Evolutionary conservation across 1,140 invertebrate genomes (phyloP).

Genomic region (Penaeus japonicus): DNA sequence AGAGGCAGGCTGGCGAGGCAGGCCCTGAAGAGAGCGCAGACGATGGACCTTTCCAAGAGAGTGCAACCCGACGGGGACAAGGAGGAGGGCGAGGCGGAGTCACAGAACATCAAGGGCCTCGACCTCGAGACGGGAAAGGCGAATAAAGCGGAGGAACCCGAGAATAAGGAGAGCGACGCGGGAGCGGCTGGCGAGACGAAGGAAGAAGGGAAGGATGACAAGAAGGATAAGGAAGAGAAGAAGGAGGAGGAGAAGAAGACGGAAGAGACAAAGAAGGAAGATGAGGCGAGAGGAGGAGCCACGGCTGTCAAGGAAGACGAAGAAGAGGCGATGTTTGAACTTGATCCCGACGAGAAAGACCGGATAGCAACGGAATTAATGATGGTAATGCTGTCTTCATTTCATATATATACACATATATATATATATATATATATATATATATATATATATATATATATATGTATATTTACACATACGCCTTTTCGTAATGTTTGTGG

Average conservation of each 20-base stretch:
- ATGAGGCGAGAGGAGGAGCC: not conserved
- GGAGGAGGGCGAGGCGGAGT: not conserved
- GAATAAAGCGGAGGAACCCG: not conserved
- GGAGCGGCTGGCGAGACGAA: not conserved
- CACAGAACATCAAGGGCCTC: conserved; percentile 39
- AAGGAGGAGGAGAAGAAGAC: conserved; percentile 2
- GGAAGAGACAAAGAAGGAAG: not conserved
- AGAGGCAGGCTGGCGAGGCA: conserved; percentile 31
- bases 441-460: no score
- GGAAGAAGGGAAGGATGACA: not conserved
- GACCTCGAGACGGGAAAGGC: conserved; percentile 23
- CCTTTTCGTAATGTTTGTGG: no score
- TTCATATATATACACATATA: no score
- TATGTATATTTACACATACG: no score
- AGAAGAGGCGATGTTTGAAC: conserved; percentile 30
- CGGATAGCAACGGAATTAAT: conserved; percentile 31
- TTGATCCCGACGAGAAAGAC: conserved; percentile 49
- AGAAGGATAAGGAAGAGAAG: not conserved
- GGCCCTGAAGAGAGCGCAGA: conserved; percentile 48
- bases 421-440: no score
- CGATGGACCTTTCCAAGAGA: conserved; percentile 14
- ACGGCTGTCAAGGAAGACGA: conserved; percentile 1
- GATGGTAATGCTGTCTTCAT: not conserved
- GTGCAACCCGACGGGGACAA: not conserved
- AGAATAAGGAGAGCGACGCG: conserved; percentile 28